Evolutionary conservation across 1,140 invertebrate genomes (phyloP), one percentile per base, ranked within the genome.

Genomic region (Pseudomyrmex cubaensis): DNA sequence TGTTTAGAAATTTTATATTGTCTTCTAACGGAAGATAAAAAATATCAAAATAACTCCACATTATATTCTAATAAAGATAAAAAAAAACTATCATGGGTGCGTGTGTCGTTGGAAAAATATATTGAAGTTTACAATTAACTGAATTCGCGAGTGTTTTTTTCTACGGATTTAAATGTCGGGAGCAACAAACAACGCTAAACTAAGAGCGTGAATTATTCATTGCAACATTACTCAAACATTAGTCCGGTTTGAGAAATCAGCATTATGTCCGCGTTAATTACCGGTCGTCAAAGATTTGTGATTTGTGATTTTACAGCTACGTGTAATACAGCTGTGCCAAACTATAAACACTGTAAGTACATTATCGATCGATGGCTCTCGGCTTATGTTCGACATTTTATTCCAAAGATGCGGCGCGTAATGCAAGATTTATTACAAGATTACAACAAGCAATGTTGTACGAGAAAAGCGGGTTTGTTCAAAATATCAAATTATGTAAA

Each of bases 251-350:
- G 44, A 74, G 46, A 59, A 61, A 52, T 62, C 22, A 20, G 10
- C 74, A 15, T 52, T 15, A 44, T 20, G 9, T 44, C n/a, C 35
- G 25, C 61, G 9, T 62, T 17, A 52, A 64, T 25, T 61, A 15
- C 48, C 76, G 64, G 70, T 78, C 76, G 44, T 48, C 76, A 78
- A 70, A 70, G 44, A 57, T 54, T 70, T 59, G 59, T 59, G 59
- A 69, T 78, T 70, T 35, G 17, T 69, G n/a, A 77, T 77, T 56
- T 67, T 77, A 77, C 75, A 77, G 75, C 75, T 2, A 77, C 50
- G 13, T 13, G 35, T 35, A 35, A 52, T 52, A 50, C 50, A 48
- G 64, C 76, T 78, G 76, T 78, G 76, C 64, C 76, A 78, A 70
- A 78, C 70, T 48, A 70, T 70, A 48, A 25, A 63, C 15, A 52